phyloP scores from a whole-genome alignment of 2,888 invertebrate genomes.

The Zhuqinia jingwanae region DNA sequence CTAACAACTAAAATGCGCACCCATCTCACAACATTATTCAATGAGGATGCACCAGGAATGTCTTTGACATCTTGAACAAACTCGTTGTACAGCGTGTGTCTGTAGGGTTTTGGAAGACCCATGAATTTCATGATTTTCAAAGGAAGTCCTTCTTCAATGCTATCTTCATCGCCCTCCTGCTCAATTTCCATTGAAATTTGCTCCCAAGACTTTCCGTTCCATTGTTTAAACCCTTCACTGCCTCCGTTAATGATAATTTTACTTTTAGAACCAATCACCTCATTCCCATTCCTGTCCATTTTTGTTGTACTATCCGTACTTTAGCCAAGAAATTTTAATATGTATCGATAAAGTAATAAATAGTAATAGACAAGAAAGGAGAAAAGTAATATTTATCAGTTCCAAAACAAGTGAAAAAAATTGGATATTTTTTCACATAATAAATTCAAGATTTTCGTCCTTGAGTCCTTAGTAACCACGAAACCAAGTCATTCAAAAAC shows the following conservation, averaged over 20 bases:
- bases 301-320: too few relatives aligned
- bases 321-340: too few relatives aligned
- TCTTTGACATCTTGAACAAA: constrained; percentile 71
- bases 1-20: constrained; percentile 65
- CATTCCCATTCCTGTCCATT: background rate
- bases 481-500: background rate
- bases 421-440: too few relatives aligned
- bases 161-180: constrained; percentile 51
- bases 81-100: constrained; percentile 69
- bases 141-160: constrained; percentile 64
- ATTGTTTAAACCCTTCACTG: background rate
- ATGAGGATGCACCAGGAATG: constrained; percentile 52
- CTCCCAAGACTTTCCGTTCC: constrained; percentile 16
- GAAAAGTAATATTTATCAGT: too few relatives aligned
- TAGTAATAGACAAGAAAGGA: too few relatives aligned
- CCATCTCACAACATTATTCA: constrained; percentile 71
- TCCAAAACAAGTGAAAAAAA: too few relatives aligned
- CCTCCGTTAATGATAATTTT: background rate
- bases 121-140: constrained; percentile 71
- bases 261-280: background rate
- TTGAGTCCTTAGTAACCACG: background rate
- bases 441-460: too few relatives aligned
- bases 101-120: constrained; percentile 65
- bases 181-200: background rate
- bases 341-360: too few relatives aligned